These are phyloP conservation scores for Apocheima hispidaria DNA, from an alignment of 2,888 invertebrate genomes.

Conservation along the genomic window DNA sequence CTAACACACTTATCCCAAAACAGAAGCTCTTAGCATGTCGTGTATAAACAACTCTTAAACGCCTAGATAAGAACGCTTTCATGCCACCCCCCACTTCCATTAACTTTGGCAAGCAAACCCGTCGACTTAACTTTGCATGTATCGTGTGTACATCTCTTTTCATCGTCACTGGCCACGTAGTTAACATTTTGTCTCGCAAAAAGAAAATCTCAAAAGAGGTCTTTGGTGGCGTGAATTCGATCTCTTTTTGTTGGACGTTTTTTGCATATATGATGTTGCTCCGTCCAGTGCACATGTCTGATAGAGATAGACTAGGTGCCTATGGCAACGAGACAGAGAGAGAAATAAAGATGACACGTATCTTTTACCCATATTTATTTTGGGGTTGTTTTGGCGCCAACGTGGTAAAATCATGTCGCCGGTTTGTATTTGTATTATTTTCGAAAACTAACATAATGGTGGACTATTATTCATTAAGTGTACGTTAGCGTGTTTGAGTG, in stretches of 20 bases:
- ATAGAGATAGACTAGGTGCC: too few species aligned
- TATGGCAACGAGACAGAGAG: too few species aligned
- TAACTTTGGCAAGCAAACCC: conserved; percentile 80
- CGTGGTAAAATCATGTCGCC: too few species aligned
- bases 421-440: too few species aligned
- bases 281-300: too few species aligned
- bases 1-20: conserved; percentile 53
- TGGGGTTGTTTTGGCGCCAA: too few species aligned
- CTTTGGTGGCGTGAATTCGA: conserved; percentile 71
- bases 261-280: conserved; percentile 42
- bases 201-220: conserved; percentile 72
- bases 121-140: conserved; percentile 75
- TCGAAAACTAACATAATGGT: too few species aligned
- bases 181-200: conserved; percentile 65
- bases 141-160: conserved; percentile 83
- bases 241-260: conserved; percentile 59
- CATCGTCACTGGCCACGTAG: conserved; percentile 67
- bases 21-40: conserved; percentile 44
- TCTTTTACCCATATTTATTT: too few species aligned
- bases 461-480: too few species aligned
- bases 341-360: too few species aligned
- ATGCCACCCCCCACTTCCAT: conserved; percentile 71
- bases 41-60: conserved; percentile 65
- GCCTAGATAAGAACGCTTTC: conserved; percentile 73
- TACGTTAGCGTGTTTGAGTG: too few species aligned